These are phyloP conservation scores for Caradrina clavipalpis DNA, from an alignment of 2,888 invertebrate genomes.

Conservation along the genomic window DNA sequence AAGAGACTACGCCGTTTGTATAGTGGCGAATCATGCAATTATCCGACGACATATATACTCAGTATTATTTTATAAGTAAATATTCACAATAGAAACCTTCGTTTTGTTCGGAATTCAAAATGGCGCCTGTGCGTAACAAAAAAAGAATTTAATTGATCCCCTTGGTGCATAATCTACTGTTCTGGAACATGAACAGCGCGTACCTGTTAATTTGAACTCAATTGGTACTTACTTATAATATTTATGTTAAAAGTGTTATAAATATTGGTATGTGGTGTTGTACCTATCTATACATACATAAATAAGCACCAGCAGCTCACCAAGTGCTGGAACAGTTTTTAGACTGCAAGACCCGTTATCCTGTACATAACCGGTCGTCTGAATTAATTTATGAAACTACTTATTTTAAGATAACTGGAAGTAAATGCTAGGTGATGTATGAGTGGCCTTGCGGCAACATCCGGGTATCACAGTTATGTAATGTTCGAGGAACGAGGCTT, in stretches of 20 bases:
- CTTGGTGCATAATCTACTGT: no score
- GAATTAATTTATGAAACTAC: constrained; percentile 28
- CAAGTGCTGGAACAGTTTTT: constrained; percentile 5
- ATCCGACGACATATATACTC: background rate
- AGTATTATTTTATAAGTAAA: no score
- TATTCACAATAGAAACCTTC: no score
- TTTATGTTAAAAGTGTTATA: no score
- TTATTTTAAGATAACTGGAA: constrained; percentile 65
- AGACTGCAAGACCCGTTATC: constrained; percentile 22
- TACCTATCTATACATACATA: no score
- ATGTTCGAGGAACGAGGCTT: constrained; percentile 72
- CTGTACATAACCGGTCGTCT: background rate
- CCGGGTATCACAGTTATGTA: constrained; percentile 86
- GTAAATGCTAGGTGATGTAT: constrained; percentile 70
- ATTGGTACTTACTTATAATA: no score
- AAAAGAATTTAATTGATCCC: no score
- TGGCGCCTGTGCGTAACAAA: no score
- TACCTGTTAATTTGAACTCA: no score
- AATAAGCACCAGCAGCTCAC: background rate
- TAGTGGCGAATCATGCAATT: background rate
- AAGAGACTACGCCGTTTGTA: background rate
- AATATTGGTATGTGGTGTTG: no score
- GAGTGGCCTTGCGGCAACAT: constrained; percentile 82
- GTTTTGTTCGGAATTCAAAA: no score
- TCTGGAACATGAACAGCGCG: no score